Conservation (phyloP, 2,797 vertebrate species). For the Perdix hodgsoniae region DNA sequence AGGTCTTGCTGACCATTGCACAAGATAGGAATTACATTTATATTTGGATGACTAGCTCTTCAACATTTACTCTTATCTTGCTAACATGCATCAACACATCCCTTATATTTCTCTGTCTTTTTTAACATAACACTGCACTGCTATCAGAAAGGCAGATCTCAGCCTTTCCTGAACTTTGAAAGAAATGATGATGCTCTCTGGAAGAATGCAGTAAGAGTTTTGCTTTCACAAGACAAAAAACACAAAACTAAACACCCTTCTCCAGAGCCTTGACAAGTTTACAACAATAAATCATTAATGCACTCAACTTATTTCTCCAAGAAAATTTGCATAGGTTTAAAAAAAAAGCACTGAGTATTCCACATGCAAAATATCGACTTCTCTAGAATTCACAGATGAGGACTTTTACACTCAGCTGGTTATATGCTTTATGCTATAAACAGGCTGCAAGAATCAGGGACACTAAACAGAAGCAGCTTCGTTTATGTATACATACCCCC, state of each 20-base stretch:
- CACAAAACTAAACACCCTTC: background rate
- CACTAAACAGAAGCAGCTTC: background rate
- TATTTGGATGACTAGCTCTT: background rate
- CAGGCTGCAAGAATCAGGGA: background rate
- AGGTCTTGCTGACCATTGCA: background rate
- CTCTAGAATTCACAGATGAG: background rate
- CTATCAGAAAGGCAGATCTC: background rate
- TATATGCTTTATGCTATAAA: background rate
- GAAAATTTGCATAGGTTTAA: background rate
- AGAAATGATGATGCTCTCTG: background rate
- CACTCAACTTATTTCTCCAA: background rate
- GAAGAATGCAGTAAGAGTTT: background rate
- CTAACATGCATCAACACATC: background rate
- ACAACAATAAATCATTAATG: background rate
- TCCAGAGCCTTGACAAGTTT: background rate
- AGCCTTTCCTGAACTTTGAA: background rate
- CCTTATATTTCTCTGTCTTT: accelerated
- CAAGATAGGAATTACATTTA: background rate
- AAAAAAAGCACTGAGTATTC: background rate
- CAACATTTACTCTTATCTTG: background rate
- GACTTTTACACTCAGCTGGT: background rate
- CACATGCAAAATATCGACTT: too few relatives aligned
- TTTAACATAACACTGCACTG: background rate
- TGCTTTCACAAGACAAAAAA: background rate
- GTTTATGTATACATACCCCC: background rate